A percentile compares a stretch with the other conserved stretches of the same genome.
These are phyloP conservation scores for Oncorhynchus nerka DNA, from an alignment of 2,113 vertebrate species.

Conservation along the genomic window DNA sequence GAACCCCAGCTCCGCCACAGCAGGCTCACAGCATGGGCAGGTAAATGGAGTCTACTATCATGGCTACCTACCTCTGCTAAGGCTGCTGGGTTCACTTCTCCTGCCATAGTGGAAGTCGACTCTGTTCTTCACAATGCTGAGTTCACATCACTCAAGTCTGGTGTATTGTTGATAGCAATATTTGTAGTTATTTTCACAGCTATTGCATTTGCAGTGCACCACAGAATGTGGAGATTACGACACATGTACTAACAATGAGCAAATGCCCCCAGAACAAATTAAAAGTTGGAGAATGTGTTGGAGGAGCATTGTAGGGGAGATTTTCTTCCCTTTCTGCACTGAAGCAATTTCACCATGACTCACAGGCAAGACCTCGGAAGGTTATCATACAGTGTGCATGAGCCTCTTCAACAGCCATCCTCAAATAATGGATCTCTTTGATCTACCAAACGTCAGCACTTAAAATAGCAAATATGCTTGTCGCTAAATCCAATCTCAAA, in stretches of 20 bases:
- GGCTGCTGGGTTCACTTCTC: not conserved
- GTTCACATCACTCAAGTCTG: not conserved
- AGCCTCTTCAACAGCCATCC: not conserved
- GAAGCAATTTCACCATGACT: not conserved
- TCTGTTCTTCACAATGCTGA: not conserved
- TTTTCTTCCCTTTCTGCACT: not conserved
- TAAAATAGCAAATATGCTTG: constrained; percentile 22
- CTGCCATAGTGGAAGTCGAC: not conserved
- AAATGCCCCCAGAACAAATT: not conserved
- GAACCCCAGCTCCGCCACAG: not conserved
- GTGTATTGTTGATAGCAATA: not conserved
- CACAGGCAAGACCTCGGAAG: not conserved
- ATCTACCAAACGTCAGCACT: not conserved
- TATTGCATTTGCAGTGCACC: not conserved
- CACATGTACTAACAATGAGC: not conserved
- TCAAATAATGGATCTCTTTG: constrained; percentile 17
- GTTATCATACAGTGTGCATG: constrained; percentile 2
- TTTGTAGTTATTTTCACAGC: not conserved
- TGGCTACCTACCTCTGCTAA: not conserved
- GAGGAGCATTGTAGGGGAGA: not conserved
- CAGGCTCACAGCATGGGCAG: constrained; percentile 9
- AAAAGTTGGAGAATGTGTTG: not conserved
- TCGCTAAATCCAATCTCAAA: constrained; percentile 22
- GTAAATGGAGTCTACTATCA: not conserved
- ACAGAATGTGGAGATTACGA: not conserved